Conservation (phyloP, 2,888 invertebrate genomes). For the Rapana venosa region DNA sequence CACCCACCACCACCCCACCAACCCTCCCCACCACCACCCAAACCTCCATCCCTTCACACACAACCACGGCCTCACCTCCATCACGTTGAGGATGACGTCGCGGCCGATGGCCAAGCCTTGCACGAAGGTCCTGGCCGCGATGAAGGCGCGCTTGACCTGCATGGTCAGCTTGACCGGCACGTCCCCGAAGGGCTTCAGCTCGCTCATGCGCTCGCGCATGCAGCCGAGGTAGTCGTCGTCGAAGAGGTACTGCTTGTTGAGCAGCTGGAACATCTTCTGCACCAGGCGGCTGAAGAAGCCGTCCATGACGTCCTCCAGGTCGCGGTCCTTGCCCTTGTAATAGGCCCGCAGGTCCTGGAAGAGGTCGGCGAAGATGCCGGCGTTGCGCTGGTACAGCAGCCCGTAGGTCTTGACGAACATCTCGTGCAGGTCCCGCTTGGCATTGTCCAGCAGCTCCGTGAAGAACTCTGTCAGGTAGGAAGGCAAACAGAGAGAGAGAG, state of each 20-base stretch:
- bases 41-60: too few species aligned
- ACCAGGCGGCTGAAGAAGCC: slow-evolving; percentile 94
- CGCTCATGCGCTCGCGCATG: slow-evolving; percentile 93
- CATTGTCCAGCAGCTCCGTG: slow-evolving; percentile 88
- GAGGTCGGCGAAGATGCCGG: slow-evolving; percentile 93
- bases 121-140: slow-evolving; percentile 95
- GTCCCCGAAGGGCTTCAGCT: slow-evolving; percentile 95
- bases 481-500: slow-evolving; percentile 55
- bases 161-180: slow-evolving; percentile 93
- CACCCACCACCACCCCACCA: too few species aligned
- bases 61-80: slow-evolving; percentile 65
- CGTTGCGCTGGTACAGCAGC: slow-evolving; percentile 94
- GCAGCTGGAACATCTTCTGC: slow-evolving; percentile 92
- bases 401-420: slow-evolving; percentile 98
- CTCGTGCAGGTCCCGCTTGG: slow-evolving; percentile 91
- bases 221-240: slow-evolving; percentile 89
- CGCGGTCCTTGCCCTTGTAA: slow-evolving; percentile 85
- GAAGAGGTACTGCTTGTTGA: slow-evolving; percentile 94
- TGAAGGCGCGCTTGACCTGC: slow-evolving; percentile 94
- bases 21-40: too few species aligned
- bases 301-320: slow-evolving; percentile 92
- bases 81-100: slow-evolving; percentile 83
- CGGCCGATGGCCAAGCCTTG: slow-evolving; percentile 91
- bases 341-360: slow-evolving; percentile 94
- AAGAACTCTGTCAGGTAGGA: slow-evolving; percentile 86